Evolutionary conservation across 2,113 vertebrate genomes (phyloP), one percentile per base, ranked within the genome.

Genomic region (Trinectes maculatus): DNA sequence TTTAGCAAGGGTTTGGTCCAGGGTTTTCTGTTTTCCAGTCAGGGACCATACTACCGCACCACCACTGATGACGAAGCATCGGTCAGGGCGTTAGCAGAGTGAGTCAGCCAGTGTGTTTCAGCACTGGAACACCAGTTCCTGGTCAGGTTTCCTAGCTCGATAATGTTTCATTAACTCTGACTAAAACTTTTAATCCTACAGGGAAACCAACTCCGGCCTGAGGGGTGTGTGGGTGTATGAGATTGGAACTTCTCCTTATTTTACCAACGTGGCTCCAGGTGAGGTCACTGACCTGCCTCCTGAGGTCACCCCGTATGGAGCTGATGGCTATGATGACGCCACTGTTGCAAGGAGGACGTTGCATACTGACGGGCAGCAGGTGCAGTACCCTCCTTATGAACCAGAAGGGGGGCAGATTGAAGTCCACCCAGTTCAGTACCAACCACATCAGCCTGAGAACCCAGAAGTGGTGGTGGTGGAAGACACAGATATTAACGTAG

Each of bases 141-240:
- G 3, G 8, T 4, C 1, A 10, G 12, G 10, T 22, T 18, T 40
- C n/a, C 12, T 33, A 25, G 31, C 28, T 54, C 8, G 21, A 6
- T 34, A 19, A 43, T 55, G 8, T 37, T 40, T 21, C 8, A 40
- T 44, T 24, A 65, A 33, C 15, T 34, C 9, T 8, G n/a, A n/a
- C n/a, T 22, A 8, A 16, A 28, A 49, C 16, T 8, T 11, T 43
- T 15, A 22, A n/a, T 13, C 37, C 43, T 12, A 33, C 33, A 97
- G 95, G 91, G 84, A 91, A 76, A 97, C 96, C 66, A 99, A 99
- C 89, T 91, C 94, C 8, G 97, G 96, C 55, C 74, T 82, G 64
- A 90, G 71, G 13, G 97, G 97, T 0, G 59, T 95, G 28, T 98
- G 96, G 95, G 95, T 97, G 44, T 98, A 95, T 0, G 94, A 96